Evolutionary conservation across 2,888 invertebrate genomes (phyloP).

Genomic region (Folsomia candida): DNA sequence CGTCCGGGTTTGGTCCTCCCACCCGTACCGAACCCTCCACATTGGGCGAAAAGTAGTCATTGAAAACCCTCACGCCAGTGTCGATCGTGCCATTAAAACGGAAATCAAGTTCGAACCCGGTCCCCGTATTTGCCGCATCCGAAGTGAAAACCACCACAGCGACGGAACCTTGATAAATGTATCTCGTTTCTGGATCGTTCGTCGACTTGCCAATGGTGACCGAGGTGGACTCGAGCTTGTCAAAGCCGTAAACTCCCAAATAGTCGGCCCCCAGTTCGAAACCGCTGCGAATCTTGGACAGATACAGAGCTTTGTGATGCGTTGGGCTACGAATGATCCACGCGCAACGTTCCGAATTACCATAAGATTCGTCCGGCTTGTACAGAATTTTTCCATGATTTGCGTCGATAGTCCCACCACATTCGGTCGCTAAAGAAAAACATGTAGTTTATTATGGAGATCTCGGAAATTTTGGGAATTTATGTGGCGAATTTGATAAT

Average conservation of each 20-base stretch:
- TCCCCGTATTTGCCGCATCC: not conserved
- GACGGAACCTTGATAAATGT: not conserved
- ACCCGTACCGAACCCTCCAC: not conserved
- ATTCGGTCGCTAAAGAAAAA: too few relatives aligned
- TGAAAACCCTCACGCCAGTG: not conserved
- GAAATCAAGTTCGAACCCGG: not conserved
- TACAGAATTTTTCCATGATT: not conserved
- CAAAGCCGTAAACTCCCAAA: too few relatives aligned
- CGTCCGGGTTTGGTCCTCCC: not conserved
- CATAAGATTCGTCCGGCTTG: not conserved
- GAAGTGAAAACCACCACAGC: not conserved
- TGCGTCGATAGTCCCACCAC: too few relatives aligned
- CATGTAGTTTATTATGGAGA: too few relatives aligned
- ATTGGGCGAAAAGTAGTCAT: not conserved
- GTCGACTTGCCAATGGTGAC: not conserved
- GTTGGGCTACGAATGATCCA: too few relatives aligned
- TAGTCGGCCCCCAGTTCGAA: too few relatives aligned
- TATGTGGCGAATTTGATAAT: too few relatives aligned
- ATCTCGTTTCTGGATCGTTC: not conserved
- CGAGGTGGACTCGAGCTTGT: too few relatives aligned
- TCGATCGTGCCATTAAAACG: not conserved
- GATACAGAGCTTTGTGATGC: too few relatives aligned
- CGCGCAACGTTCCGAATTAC: too few relatives aligned
- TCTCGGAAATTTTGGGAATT: too few relatives aligned
- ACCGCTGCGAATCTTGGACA: too few relatives aligned